Evolutionary conservation across 1,140 invertebrate genomes (phyloP).

Genomic region (Philopotamus ludificatus): DNA sequence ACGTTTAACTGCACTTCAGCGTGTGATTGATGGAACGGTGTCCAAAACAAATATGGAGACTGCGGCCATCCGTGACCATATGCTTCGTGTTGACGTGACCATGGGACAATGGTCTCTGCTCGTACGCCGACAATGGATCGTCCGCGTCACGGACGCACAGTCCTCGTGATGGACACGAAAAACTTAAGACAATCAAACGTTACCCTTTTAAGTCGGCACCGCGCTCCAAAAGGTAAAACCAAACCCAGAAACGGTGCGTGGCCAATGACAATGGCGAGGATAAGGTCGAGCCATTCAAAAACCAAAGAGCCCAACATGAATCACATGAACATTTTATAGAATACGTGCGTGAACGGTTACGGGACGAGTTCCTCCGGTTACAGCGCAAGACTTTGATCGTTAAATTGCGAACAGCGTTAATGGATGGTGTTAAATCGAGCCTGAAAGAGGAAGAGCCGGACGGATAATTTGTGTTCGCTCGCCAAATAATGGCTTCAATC

Average conservation of each 20-base stretch:
- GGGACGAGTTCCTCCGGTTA: not conserved
- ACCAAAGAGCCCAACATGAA: too few relatives aligned
- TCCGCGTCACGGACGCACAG: not conserved
- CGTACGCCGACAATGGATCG: slow-evolving; percentile 2
- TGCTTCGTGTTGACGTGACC: not conserved
- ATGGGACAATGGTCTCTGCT: not conserved
- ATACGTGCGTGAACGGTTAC: not conserved
- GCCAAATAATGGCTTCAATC: too few relatives aligned
- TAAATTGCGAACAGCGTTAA: not conserved
- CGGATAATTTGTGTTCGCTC: too few relatives aligned
- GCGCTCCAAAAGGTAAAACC: not conserved
- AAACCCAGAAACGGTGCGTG: too few relatives aligned
- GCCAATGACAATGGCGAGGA: not conserved
- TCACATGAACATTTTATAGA: too few relatives aligned
- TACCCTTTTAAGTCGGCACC: not conserved
- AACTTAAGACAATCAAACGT: not conserved
- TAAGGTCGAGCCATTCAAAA: too few relatives aligned
- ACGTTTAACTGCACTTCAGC: too few relatives aligned
- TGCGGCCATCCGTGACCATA: slow-evolving; percentile 5
- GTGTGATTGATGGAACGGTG: too few relatives aligned
- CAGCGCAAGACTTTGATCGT: slow-evolving; percentile 6
- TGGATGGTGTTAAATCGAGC: not conserved
- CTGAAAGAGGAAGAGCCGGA: not conserved
- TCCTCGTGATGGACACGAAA: not conserved
- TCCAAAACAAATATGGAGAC: too few relatives aligned